Evolutionary conservation across 37 sponge, comb jelly and placozoan genomes (phyloP).

Genomic region (Diacarnus erythraeanus): DNA sequence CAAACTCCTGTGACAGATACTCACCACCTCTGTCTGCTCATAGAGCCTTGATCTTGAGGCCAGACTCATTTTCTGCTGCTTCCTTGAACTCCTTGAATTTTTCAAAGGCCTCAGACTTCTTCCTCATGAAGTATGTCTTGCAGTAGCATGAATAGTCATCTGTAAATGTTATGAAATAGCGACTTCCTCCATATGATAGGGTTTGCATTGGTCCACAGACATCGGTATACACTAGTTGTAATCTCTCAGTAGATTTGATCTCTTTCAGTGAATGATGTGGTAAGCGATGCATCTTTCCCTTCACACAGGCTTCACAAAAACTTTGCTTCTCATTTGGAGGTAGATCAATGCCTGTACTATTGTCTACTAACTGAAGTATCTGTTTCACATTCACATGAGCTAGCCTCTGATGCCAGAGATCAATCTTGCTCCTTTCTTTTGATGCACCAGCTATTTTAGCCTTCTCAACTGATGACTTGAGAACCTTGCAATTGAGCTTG

Average conservation of each 20-base stretch:
- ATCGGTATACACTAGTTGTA: conserved; percentile 48
- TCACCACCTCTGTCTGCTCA: conserved; percentile 55
- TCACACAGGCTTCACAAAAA: conserved; percentile 54
- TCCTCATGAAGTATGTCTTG: conserved; percentile 40
- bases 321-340: conserved; percentile 11
- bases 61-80: conserved; percentile 28
- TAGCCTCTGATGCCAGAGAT: conserved; percentile 67
- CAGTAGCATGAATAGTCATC: conserved; percentile 60
- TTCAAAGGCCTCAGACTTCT: conserved; percentile 41
- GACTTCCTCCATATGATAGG: conserved; percentile 50
- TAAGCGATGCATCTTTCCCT: conserved; percentile 39
- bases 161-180: conserved; percentile 59
- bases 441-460: conserved; percentile 15
- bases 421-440: not conserved
- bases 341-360: conserved; percentile 19
- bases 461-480: not conserved
- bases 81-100: conserved; percentile 67
- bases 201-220: conserved; percentile 65
- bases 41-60: conserved; percentile 19
- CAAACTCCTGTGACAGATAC: conserved; percentile 52
- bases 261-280: conserved; percentile 36
- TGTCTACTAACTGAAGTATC: conserved; percentile 7
- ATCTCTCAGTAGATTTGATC: conserved; percentile 15
- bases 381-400: conserved; percentile 27
- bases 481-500: conserved; percentile 31